Percentiles rank a stretch among this genome's conserved stretches.
Conservation (phyloP, 2,113 vertebrate genomes). For the Apeltes quadracus region DNA sequence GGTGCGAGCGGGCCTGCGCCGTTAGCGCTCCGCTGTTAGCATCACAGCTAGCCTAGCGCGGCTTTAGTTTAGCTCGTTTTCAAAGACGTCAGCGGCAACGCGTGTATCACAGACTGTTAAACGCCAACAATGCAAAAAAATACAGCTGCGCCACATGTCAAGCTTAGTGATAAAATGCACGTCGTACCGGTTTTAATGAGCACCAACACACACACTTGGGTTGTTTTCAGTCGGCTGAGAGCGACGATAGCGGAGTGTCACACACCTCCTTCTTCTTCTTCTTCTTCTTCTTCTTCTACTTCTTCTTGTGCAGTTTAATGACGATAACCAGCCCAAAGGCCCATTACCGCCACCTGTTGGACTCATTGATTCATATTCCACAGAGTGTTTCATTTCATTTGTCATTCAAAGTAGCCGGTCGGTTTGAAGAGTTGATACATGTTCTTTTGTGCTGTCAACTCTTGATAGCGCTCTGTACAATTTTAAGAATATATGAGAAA, state of each 20-base stretch:
- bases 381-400: background rate
- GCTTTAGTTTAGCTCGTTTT: slow-evolving; percentile 21
- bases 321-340: background rate
- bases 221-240: slow-evolving; percentile 25
- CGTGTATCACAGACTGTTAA: too few relatives aligned
- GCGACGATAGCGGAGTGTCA: background rate
- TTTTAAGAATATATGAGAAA: background rate
- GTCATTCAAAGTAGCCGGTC: background rate
- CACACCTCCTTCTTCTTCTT: slow-evolving; percentile 43
- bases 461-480: background rate
- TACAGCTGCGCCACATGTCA: rapidly evolving
- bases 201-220: slow-evolving; percentile 56
- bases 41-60: slow-evolving; percentile 34
- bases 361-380: background rate
- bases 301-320: background rate
- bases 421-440: background rate
- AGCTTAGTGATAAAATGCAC: background rate
- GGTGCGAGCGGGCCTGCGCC: slow-evolving; percentile 37
- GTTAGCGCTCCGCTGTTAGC: slow-evolving; percentile 26
- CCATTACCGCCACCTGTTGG: background rate
- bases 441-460: background rate
- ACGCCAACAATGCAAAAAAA: background rate
- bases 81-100: background rate
- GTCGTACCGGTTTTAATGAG: slow-evolving; percentile 65
- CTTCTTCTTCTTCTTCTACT: background rate